Base-by-base conservation (phyloP, 2,888 invertebrate species). In the Doris montereyensis region DNA sequence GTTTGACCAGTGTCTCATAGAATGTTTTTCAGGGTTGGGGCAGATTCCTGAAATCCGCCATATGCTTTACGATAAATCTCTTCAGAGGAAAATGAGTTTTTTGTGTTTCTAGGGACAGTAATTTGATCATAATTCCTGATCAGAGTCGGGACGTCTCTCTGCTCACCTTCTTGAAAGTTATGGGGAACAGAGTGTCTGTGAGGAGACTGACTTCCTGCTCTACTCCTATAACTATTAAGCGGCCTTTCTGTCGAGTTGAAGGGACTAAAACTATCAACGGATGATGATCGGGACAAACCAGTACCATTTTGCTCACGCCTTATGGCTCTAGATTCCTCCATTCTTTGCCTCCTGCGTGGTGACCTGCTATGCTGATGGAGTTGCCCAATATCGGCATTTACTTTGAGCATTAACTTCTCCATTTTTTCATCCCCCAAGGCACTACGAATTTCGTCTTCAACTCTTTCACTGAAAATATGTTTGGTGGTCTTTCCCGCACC, bases 41-140 rank as follows among this genome's bases (percentile, higher is more conserved):
- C 13, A 5, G 35, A 35, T 3, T 34, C 30, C 34, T 60, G 28
- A 1, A 30, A 17, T 17, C n/a, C 67, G n/a, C 83, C 84, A 81
- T 83, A 87, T 3, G 89, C 89, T 73, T 89, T 86, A 10, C 83
- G 81, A 79, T 89, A 89, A 67, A 89, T 89, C 79, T 89, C 87
- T 82, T 87, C 85, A 17, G 87, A 82, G n/a, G 89, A 87, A 80
- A 87, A 89, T 2, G 85, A 28, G 34, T 79, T 70, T 65, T 17
- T 84, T 41, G 87, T 85, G 77, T 86, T 87, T 77, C 83, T 84
- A 10, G 86, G 81, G 0, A 88, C 83, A 34, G 83, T 82, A 0
- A 86, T 81, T 77, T 87, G 86, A 28, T 88, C 86, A 76, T 88
- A 88, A 73, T 86, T 87, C 74, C 81, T 84, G 35, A 76, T 58